Percentiles rank a stretch among this genome's conserved stretches.
Evolutionary conservation across 2,113 vertebrate genomes (phyloP).

Genomic region (Elaphurus davidianus): DNA sequence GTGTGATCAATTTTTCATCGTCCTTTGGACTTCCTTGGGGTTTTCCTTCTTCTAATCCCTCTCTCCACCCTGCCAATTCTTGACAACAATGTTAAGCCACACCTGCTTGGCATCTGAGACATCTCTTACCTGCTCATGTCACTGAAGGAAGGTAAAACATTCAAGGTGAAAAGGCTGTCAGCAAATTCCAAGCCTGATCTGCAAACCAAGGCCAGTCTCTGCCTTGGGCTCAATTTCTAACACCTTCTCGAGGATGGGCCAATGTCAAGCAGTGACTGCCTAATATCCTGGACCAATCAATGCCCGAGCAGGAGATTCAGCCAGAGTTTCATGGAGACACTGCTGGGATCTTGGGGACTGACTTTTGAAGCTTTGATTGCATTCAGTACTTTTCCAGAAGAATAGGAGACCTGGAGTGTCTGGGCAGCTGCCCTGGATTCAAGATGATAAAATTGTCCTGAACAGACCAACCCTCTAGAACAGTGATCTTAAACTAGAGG

Average conservation of each 20-base stretch:
- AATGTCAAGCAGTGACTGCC: slow-evolving; percentile 23
- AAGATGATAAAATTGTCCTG: background rate
- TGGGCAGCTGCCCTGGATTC: background rate
- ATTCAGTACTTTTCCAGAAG: background rate
- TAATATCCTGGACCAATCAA: background rate
- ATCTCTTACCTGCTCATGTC: background rate
- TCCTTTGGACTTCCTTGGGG: background rate
- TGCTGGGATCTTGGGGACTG: background rate
- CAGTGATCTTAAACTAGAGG: background rate
- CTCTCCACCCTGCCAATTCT: background rate
- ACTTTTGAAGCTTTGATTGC: background rate
- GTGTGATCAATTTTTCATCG: slow-evolving; percentile 16
- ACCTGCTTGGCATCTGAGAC: background rate
- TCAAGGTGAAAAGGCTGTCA: background rate
- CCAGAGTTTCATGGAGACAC: background rate
- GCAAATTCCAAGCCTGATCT: background rate
- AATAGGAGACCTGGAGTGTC: background rate
- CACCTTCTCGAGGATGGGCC: background rate
- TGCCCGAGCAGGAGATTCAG: background rate
- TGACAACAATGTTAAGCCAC: background rate
- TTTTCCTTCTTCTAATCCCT: background rate
- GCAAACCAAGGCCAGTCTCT: background rate
- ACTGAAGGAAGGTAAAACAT: background rate
- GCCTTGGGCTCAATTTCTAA: background rate
- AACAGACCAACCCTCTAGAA: background rate